These are phyloP conservation scores for Bombus huntii DNA, from an alignment of 1,140 invertebrate genomes.

Conservation along the genomic window DNA sequence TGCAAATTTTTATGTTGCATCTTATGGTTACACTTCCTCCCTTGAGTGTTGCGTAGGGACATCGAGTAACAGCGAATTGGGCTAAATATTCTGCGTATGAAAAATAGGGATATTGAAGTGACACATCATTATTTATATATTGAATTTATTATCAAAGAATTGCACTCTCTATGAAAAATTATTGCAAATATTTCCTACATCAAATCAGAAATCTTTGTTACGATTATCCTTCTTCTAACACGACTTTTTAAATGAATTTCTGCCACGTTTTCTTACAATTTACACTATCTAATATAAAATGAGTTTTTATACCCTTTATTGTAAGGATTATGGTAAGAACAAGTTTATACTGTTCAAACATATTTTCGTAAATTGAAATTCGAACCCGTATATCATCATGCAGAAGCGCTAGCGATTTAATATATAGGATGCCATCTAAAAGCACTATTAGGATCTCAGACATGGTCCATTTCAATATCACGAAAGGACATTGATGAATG, in stretches of 20 bases:
- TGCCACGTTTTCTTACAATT: too few species aligned
- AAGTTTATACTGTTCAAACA: not conserved
- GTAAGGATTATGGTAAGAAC: not conserved
- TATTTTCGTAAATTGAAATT: not conserved
- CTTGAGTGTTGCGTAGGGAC: too few species aligned
- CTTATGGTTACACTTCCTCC: slow-evolving; percentile 9
- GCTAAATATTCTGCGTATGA: too few species aligned
- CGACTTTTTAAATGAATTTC: too few species aligned
- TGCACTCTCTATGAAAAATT: too few species aligned
- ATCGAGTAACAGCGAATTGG: too few species aligned
- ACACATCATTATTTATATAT: too few species aligned
- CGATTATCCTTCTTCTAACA: too few species aligned
- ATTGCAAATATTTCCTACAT: too few species aligned
- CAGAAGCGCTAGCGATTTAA: not conserved
- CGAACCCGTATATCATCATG: not conserved
- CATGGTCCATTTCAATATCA: not conserved
- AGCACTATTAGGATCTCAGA: not conserved
- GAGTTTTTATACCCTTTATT: not conserved
- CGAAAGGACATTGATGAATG: not conserved
- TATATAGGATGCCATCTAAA: not conserved
- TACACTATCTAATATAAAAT: not conserved
- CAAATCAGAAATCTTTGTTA: too few species aligned
- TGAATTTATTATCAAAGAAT: too few species aligned
- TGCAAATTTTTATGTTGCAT: slow-evolving; percentile 30
- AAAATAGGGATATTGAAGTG: too few species aligned